Evolutionary conservation across 2,113 vertebrate species (phyloP).

Genomic region (Lathamus discolor): DNA sequence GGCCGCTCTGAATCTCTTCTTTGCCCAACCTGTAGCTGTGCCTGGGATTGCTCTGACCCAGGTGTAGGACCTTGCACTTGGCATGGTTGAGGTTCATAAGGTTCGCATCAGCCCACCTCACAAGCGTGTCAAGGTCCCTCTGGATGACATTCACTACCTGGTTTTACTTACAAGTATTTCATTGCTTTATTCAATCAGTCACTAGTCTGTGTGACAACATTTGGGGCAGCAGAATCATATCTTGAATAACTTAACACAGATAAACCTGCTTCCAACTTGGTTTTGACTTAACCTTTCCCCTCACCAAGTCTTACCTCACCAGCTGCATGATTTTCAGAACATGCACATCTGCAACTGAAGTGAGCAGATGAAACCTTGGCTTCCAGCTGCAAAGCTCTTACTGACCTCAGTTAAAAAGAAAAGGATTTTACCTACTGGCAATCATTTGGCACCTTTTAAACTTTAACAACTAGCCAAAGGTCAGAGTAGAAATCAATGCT

Average conservation of each 20-base stretch:
- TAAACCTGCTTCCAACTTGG: neutral
- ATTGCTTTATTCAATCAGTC: neutral
- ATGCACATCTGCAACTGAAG: neutral
- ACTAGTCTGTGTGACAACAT: neutral
- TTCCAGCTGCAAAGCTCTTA: constrained; percentile 18
- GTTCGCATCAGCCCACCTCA: too few relatives aligned
- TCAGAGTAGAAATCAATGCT: constrained; percentile 17
- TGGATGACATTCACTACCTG: neutral
- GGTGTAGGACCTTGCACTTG: too few relatives aligned
- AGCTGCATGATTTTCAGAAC: neutral
- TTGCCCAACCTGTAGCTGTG: too few relatives aligned
- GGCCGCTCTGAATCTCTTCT: too few relatives aligned
- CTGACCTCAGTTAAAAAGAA: neutral
- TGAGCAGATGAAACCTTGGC: neutral
- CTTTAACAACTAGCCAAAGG: constrained; percentile 25
- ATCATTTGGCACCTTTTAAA: constrained; percentile 10
- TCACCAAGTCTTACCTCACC: neutral
- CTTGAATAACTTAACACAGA: neutral
- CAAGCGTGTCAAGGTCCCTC: too few relatives aligned
- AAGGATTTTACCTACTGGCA: neutral
- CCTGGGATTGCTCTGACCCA: too few relatives aligned
- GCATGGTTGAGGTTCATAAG: too few relatives aligned
- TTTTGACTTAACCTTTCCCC: constrained; percentile 17
- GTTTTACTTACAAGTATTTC: neutral
- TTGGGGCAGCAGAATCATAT: neutral